These are phyloP conservation scores for Tautogolabrus adspersus DNA, from an alignment of 2,113 vertebrate species.

Conservation along the genomic window DNA sequence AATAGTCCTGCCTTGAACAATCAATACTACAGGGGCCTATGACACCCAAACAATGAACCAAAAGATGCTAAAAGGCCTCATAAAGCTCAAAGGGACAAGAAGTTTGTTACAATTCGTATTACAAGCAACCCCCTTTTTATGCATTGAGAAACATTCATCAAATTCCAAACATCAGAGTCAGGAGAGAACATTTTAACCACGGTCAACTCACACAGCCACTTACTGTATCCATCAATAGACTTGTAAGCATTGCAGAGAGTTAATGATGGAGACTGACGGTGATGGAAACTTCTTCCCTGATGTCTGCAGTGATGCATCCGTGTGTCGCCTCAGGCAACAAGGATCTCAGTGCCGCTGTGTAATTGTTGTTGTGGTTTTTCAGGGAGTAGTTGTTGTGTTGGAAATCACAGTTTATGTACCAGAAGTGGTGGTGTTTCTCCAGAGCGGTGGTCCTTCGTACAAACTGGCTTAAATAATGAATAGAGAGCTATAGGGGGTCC, in stretches of 20 bases:
- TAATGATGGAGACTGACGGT: conserved; percentile 11
- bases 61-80: too few species aligned
- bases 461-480: conserved; percentile 73
- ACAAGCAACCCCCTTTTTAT: too few species aligned
- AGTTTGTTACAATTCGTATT: too few species aligned
- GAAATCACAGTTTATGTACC: conserved; percentile 44
- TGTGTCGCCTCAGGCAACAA: background rate
- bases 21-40: too few species aligned
- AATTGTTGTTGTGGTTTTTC: background rate
- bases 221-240: conserved; percentile 3
- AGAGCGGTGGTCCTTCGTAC: conserved; percentile 35
- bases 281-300: conserved; percentile 20
- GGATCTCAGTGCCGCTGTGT: background rate
- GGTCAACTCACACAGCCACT: background rate
- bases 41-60: too few species aligned
- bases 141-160: background rate
- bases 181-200: background rate
- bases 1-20: too few species aligned
- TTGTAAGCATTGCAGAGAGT: conserved; percentile 1
- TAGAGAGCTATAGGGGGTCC: conserved; percentile 59
- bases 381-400: background rate
- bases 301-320: conserved; percentile 6
- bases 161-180: background rate
- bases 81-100: too few species aligned
- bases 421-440: conserved; percentile 35